Conservation (phyloP, 2,113 vertebrate species). For the Ciconia boyciana region DNA sequence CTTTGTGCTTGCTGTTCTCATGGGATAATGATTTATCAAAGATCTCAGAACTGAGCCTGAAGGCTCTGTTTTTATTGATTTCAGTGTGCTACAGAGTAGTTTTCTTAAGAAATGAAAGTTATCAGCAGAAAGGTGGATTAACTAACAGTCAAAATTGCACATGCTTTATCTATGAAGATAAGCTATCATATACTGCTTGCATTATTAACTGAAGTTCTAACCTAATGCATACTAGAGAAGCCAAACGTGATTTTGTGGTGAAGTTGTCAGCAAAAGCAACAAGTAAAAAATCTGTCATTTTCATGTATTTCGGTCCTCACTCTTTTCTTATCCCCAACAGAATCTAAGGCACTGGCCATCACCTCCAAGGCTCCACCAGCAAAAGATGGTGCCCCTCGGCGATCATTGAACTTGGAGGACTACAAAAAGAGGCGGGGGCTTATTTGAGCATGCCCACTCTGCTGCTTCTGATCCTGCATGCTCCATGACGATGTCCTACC, state of each 20-base stretch:
- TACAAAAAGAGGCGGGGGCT: slow-evolving; percentile 99
- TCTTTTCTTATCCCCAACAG: slow-evolving; percentile 70
- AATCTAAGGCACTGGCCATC: slow-evolving; percentile 95
- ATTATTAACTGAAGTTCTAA: neutral
- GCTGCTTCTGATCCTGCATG: slow-evolving; percentile 83
- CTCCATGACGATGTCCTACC: slow-evolving; percentile 60
- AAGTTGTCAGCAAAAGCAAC: neutral
- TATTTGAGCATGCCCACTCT: slow-evolving; percentile 82
- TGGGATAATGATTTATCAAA: neutral
- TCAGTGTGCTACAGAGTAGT: neutral
- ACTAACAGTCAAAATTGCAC: neutral
- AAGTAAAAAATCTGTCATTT: neutral
- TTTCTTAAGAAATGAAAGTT: neutral
- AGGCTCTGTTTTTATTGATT: neutral
- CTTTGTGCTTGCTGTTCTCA: neutral
- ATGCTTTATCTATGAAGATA: neutral
- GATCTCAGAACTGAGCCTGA: neutral
- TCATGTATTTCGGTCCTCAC: neutral
- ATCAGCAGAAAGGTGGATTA: neutral
- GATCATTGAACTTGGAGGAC: slow-evolving; percentile 97
- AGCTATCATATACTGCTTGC: neutral
- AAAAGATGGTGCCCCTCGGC: slow-evolving; percentile 94
- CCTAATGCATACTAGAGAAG: neutral
- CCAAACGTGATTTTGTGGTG: neutral
- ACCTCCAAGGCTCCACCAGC: slow-evolving; percentile 94